Evolutionary conservation across 2,797 vertebrate species (phyloP).

Genomic region (Gadopsis marmoratus): DNA sequence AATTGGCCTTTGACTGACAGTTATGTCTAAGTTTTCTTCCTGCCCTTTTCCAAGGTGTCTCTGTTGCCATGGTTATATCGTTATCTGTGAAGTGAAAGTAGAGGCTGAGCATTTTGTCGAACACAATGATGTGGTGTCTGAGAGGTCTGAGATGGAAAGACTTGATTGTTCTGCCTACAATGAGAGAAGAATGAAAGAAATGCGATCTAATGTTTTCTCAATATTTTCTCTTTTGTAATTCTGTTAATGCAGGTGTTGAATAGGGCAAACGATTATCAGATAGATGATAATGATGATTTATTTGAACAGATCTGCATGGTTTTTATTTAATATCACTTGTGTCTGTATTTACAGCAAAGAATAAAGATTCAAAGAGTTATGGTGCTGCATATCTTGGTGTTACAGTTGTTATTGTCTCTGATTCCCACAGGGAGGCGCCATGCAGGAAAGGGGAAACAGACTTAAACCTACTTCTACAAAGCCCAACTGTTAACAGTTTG

Average conservation of each 20-base stretch:
- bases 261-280: slow-evolving; percentile 30
- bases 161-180: slow-evolving; percentile 47
- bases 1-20: slow-evolving; percentile 63
- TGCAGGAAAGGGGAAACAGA: neutral
- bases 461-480: neutral
- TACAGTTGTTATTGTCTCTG: slow-evolving; percentile 25
- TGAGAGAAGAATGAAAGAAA: slow-evolving; percentile 30
- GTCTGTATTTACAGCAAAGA: slow-evolving; percentile 15
- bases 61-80: slow-evolving; percentile 83
- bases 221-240: slow-evolving; percentile 31
- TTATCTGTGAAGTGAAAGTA: slow-evolving; percentile 71
- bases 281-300: slow-evolving; percentile 12
- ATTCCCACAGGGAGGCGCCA: slow-evolving; percentile 51
- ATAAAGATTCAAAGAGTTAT: slow-evolving; percentile 10
- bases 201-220: slow-evolving; percentile 7
- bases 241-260: slow-evolving; percentile 24
- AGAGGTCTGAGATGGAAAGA: slow-evolving; percentile 44
- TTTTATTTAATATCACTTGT: neutral
- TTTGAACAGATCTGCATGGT: neutral
- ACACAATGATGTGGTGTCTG: slow-evolving; percentile 57
- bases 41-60: slow-evolving; percentile 69
- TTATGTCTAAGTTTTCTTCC: slow-evolving; percentile 62
- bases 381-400: slow-evolving; percentile 5
- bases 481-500: neutral
- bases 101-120: slow-evolving; percentile 69